Base-by-base conservation (phyloP, 2,888 invertebrate genomes). In the Seira musarum region DNA sequence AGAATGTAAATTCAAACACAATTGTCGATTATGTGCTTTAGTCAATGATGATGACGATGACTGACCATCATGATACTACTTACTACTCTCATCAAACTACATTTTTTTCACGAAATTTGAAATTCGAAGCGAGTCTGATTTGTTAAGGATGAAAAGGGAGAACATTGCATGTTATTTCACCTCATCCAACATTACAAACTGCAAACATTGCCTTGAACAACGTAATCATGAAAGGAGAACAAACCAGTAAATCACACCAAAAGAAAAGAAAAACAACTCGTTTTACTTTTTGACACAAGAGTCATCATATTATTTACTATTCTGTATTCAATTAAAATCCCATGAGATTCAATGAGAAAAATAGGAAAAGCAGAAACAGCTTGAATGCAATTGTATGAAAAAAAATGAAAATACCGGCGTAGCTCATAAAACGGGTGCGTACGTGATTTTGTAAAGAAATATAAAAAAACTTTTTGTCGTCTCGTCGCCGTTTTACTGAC, bases 51-150 rank as follows among this genome's bases (percentile, higher is more conserved):
- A n/a, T n/a, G n/a, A n/a, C n/a, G n/a, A n/a, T n/a, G n/a, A n/a
- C n/a, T n/a, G n/a, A n/a, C n/a, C n/a, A n/a, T n/a, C n/a, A n/a
- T n/a, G n/a, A n/a, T n/a, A n/a, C n/a, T n/a, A n/a, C n/a, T 30
- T 30, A 30, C 8, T 30, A 2, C 30, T 30, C 30, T 30, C 53
- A 53, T 53, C 53, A 53, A 53, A 53, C 53, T 53, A 17, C 53
- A 53, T 53, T 53, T 53, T n/a, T 53, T 53, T 53, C 53, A 53
- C 53, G 53, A 53, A 30, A 30, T 53, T 53, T 53, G 17, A 53
- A 53, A 53, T 17, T 53, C 53, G 53, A 17, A 53, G n/a, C 53
- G 17, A 3, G 53, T 30, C 30, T 30, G 30, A 30, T 30, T 30
- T 30, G 2, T 30, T 30, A 30, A 30, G 30, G 30, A 30, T 30